Conservation (phyloP, 2,113 vertebrate genomes). For the Rhizomys pruinosus region DNA sequence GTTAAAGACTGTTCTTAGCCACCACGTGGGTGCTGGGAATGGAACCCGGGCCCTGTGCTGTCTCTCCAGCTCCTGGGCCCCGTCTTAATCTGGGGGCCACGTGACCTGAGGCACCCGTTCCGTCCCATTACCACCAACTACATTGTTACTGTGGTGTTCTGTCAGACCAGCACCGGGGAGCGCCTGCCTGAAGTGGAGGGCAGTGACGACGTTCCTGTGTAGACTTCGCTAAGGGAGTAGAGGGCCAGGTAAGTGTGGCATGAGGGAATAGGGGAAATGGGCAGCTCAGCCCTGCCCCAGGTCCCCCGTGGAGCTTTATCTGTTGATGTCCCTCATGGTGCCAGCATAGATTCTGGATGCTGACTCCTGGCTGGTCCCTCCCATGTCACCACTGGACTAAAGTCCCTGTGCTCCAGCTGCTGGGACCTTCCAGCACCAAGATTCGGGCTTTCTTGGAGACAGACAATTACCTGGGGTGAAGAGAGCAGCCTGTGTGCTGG, state of each 20-base stretch:
- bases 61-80: no score
- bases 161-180: no score
- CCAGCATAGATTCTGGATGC: background rate
- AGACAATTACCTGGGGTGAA: background rate
- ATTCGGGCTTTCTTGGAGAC: background rate
- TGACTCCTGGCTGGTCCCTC: background rate
- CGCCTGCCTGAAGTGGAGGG: background rate
- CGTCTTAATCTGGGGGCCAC: background rate
- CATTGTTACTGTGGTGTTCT: background rate
- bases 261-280: background rate
- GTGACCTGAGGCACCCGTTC: background rate
- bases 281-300: background rate
- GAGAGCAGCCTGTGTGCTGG: background rate
- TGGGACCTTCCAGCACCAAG: conserved; percentile 67
- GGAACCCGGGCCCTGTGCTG: no score
- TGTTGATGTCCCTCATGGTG: background rate
- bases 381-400: background rate
- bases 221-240: background rate
- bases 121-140: background rate
- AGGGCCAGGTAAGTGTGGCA: background rate
- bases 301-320: background rate
- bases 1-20: no score
- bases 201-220: background rate
- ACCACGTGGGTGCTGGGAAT: no score
- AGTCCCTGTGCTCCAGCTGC: conserved; percentile 43